Base-by-base conservation (phyloP, 1,140 invertebrate genomes). In the Heliconius hermathena region DNA sequence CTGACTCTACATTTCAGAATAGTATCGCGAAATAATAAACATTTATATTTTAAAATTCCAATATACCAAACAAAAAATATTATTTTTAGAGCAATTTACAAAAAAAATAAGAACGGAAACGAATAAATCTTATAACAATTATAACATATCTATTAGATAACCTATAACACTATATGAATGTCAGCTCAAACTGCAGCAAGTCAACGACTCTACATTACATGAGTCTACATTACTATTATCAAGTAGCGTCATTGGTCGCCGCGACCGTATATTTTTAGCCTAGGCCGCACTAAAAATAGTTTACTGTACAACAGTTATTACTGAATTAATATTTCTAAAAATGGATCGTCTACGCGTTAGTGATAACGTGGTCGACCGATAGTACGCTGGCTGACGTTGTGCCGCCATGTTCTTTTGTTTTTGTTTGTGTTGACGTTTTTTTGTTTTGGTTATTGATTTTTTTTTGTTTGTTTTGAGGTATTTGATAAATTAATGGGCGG, bases 251-350 rank as follows among this genome's bases (percentile, higher is more conserved):
- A 93, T 87, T 89, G 88, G 87, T 86, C 84, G 86, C 87, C 83
- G 87, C 90, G 90, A 84, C 82, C 84, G 89, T 72, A 85, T 94
- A 94, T 93, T 91, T 94, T 94, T 94, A 94, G 93, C 88, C 90
- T 94, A 93, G 93, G 90, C 90, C 89, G 87, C 80, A 93, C 93
- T 94, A 94, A 93, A 93, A 92, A 93, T 94, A 94, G 93, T 85
- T 85, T 84, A 84, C 84, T 87, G 84, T 92, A 89, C 91, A 88
- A 88, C 88, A 79, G 89, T 93, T 94, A 94, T 94, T 92, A 94
- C 93, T 92, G 93, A 92, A 94, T 94, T 94, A 94, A 93, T 94
- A 94, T 94, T 94, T 94, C 93, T 94, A 94, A 94, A 94, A 94
- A 94, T 89, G 92, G 92, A 93, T 89, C 91, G 91, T 91, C 90